Evolutionary conservation across 2,113 vertebrate species (phyloP), one percentile per base, ranked within the genome.

Genomic region (Myotis brandtii): DNA sequence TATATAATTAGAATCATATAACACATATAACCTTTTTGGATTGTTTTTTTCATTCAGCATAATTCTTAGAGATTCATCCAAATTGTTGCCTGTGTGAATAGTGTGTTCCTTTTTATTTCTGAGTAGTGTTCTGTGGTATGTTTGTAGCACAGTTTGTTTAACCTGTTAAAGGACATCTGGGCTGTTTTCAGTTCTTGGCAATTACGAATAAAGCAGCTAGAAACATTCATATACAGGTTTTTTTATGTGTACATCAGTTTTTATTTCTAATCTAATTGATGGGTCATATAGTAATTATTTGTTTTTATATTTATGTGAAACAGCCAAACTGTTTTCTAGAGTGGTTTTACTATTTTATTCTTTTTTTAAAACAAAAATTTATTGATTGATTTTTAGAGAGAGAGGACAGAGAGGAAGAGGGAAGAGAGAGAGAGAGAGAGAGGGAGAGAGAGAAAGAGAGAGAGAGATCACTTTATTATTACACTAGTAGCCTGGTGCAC

Each of bases 251-350:
- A 64, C 4, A 2, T 93, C 69, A 46, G 9, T 54, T 93, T 93
- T 85, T 80, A 56, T 91, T 83, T 72, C 32, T 94, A 59, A 43
- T 89, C 21, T 2, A 86, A 18, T 37, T 46, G 50, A 11, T 69
- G 56, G 32, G 32, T 48, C 43, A 6, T 75, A 34, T 25, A 80
- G 21, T 40, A 64, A 27, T 62, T 46, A 14, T 56, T 86, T 92
- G 37, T 79, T 95, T 73, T 52, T 52, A 50, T 87, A 50, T 87
- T 87, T 82, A 72, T 81, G 48, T 25, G 43, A 70, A 85, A 69
- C 56, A 84, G 13, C 72, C 66, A 70, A 34, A n/a, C 43, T 79
- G 3, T 48, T 85, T 88, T 76, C 30, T 9, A 17, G 12, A 52
- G 9, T n/a, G 75, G 21, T 56, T 67, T 0, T 56, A 48, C 46